These are phyloP conservation scores for Eulacestoma nigropectus DNA, from an alignment of 2,113 vertebrate genomes.

Conservation along the genomic window DNA sequence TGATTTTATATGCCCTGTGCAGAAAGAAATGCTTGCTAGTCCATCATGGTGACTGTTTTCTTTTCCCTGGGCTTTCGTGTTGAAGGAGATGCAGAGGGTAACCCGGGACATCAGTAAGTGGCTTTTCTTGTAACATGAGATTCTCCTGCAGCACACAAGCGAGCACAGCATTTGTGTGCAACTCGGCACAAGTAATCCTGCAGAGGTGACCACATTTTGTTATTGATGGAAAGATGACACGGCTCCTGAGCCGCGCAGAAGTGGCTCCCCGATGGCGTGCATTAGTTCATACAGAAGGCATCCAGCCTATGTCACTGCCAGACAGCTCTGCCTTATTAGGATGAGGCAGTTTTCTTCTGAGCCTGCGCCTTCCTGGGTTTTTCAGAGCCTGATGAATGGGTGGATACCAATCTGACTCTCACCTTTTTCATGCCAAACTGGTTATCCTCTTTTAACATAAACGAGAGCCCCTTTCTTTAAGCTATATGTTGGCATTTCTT, in stretches of 20 bases:
- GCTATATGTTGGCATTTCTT: neutral
- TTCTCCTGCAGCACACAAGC: neutral
- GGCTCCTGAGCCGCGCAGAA: neutral
- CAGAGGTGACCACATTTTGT: neutral
- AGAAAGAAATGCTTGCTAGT: neutral
- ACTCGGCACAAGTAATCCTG: neutral
- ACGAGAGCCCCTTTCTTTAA: neutral
- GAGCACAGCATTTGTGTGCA: neutral
- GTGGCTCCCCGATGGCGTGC: neutral
- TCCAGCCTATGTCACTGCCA: conserved; percentile 18
- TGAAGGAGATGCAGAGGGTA: conserved; percentile 1
- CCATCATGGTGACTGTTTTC: neutral
- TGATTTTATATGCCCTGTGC: neutral
- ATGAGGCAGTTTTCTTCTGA: neutral
- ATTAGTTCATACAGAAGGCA: conserved; percentile 53
- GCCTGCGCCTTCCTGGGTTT: neutral
- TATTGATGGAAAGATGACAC: neutral
- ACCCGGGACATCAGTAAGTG: neutral
- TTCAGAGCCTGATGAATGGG: neutral
- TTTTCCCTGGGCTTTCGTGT: neutral
- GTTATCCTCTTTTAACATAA: neutral
- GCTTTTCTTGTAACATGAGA: conserved; percentile 33
- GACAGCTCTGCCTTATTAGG: conserved; percentile 54
- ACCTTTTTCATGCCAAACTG: neutral
- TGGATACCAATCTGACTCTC: neutral